phyloP scores from a whole-genome alignment of 2,888 invertebrate genomes.

The Heterodera filipjevi region DNA sequence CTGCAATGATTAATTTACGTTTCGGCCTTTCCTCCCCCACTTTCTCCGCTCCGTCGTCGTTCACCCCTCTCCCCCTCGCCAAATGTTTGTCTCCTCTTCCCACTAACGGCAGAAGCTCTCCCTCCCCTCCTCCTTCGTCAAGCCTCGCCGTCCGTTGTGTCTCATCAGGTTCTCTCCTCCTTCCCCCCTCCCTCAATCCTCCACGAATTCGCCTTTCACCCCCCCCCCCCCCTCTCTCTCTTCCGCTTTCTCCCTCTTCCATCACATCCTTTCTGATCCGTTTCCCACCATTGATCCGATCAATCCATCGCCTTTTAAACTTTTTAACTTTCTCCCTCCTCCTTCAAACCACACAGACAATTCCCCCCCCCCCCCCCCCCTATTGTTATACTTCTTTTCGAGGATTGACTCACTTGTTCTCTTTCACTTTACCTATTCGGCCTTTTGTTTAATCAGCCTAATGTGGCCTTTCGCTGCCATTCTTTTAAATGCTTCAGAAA shows the following conservation, averaged over 20 bases:
- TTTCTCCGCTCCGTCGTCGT: not conserved
- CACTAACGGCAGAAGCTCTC: not conserved
- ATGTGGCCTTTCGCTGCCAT: conserved; percentile 2
- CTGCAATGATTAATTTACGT: not conserved
- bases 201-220: conserved; percentile 9
- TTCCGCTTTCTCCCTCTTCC: not conserved
- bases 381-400: not conserved
- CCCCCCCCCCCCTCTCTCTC: not conserved
- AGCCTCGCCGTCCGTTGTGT: not conserved
- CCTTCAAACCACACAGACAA: not conserved
- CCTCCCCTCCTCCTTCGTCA: not conserved
- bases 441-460: conserved; percentile 8
- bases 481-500: not conserved
- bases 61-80: not conserved
- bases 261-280: conserved; percentile 1
- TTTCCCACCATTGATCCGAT: conserved; percentile 12
- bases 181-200: not conserved
- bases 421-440: not conserved
- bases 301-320: not conserved
- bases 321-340: not conserved
- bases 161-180: not conserved
- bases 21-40: not conserved
- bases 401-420: not conserved
- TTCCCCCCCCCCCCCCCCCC: not conserved
- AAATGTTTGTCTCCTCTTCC: conserved; percentile 16